Evolutionary conservation across 2,888 invertebrate species (phyloP).

Genomic region (Nomada goodeniana): DNA sequence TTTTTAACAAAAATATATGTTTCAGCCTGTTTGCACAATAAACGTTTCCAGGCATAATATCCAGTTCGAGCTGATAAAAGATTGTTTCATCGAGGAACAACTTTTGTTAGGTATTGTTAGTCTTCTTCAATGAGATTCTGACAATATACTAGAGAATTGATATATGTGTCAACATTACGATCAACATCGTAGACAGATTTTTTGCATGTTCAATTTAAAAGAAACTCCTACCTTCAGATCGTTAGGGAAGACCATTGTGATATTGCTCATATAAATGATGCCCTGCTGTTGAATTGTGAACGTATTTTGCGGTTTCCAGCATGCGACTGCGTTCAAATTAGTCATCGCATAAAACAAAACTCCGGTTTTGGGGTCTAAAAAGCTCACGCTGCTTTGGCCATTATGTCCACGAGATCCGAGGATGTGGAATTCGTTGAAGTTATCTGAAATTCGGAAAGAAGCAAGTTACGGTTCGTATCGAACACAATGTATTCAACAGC

Average conservation of each 20-base stretch:
- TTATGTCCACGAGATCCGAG: conserved; percentile 90
- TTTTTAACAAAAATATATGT: too few species aligned
- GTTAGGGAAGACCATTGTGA: conserved; percentile 91
- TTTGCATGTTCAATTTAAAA: neutral
- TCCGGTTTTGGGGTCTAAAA: conserved; percentile 89
- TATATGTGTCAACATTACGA: too few species aligned
- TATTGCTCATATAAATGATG: conserved; percentile 89
- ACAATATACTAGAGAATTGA: too few species aligned
- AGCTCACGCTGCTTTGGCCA: conserved; percentile 90
- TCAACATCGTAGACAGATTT: too few species aligned
- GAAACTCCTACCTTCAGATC: conserved; percentile 89
- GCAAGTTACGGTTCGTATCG: neutral
- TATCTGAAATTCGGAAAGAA: conserved; percentile 74
- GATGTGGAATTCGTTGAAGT: conserved; percentile 88
- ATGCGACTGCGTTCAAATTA: conserved; percentile 91
- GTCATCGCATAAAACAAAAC: conserved; percentile 91
- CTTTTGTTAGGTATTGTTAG: too few species aligned
- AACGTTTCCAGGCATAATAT: too few species aligned
- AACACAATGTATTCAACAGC: too few species aligned
- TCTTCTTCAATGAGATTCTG: too few species aligned
- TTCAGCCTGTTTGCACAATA: too few species aligned
- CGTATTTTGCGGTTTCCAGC: conserved; percentile 90
- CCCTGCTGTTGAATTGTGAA: conserved; percentile 90
- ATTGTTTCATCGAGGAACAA: too few species aligned
- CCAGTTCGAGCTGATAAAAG: too few species aligned